Base-by-base conservation (phyloP, 2,888 invertebrate species). In the Invenusta paracnida region DNA sequence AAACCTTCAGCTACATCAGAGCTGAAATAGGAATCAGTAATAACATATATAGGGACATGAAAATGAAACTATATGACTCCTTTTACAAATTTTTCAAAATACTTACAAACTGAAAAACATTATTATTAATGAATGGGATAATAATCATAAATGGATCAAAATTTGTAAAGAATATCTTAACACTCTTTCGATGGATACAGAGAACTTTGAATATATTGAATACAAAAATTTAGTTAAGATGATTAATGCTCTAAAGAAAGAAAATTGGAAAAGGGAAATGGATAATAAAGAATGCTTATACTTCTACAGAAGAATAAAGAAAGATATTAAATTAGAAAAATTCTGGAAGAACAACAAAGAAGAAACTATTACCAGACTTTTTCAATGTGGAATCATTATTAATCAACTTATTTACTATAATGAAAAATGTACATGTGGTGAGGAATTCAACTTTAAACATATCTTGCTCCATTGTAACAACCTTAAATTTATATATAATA, bases 71-170 rank as follows among this genome's bases (percentile, higher is more conserved):
- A n/a, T n/a, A 73, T 5, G 73, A 23, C 73, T 73, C 23, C 73
- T 73, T 73, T 73, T 73, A 73, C 27, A 73, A 2, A 25, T 73
- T 73, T 73, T 5, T 23, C 5, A 13, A 73, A 73, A 73, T 73
- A 73, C 73, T 73, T 73, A 13, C 27, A 73, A 73, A 73, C 73
- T 73, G 73, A 73, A 73, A 73, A 73, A 73, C 23, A 73, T 73
- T 73, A 73, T 73, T 73, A 73, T 73, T n/a, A 73, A 73, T 23
- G 73, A 73, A 73, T 73, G 73, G 73, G 73, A 73, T 13, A 73
- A 73, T 73, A 73, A 73, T 23, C 73, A 73, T 23, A 73, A 73
- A 73, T 73, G 73, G 25, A 48, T 48, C 48, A 48, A 48, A 17
- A 17, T 48, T 48, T 48, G 48, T 48, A 48, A 48, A 17, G 17